Evolutionary conservation across 2,888 invertebrate species (phyloP).

Genomic region (Rhagium mordax): DNA sequence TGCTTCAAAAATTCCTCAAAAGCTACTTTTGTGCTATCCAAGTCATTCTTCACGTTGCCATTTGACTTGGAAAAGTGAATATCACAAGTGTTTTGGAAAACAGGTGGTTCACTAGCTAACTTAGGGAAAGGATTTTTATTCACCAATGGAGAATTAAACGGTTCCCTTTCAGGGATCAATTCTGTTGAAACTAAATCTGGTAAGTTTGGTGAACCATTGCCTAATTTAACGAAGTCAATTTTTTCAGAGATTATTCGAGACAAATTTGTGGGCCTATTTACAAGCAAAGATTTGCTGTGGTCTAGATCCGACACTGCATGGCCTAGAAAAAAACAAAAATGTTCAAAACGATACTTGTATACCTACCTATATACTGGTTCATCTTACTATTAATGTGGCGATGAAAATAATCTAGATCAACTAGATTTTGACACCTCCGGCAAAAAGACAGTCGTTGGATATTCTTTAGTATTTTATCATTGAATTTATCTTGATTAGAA

Average conservation of each 20-base stretch:
- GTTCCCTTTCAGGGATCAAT: constrained; percentile 12
- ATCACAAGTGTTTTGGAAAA: constrained; percentile 43
- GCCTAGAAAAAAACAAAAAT: constrained; percentile 48
- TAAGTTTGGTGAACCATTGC: constrained; percentile 40
- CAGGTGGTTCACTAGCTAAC: constrained; percentile 28
- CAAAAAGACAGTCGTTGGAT: constrained; percentile 48
- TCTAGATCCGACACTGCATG: constrained; percentile 45
- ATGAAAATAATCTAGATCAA: constrained; percentile 58
- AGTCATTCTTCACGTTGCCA: constrained; percentile 44
- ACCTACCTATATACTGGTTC: neutral
- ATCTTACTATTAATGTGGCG: constrained; percentile 57
- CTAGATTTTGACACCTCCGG: constrained; percentile 49
- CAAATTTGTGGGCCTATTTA: constrained; percentile 44
- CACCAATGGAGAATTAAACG: neutral
- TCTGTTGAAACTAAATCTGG: constrained; percentile 31
- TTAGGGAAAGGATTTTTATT: constrained; percentile 30
- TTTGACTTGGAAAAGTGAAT: constrained; percentile 46
- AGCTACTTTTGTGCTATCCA: constrained; percentile 49
- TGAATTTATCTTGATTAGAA: constrained; percentile 46
- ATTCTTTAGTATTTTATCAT: constrained; percentile 43
- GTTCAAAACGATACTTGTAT: neutral
- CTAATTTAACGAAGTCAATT: constrained; percentile 51
- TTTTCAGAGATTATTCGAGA: constrained; percentile 51
- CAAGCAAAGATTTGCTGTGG: constrained; percentile 33
- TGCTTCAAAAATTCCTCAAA: constrained; percentile 54